Evolutionary conservation across 2,797 vertebrate genomes (phyloP), one percentile per base, ranked within the genome.

Genomic region (Phrynocephalus guinanensis): DNA sequence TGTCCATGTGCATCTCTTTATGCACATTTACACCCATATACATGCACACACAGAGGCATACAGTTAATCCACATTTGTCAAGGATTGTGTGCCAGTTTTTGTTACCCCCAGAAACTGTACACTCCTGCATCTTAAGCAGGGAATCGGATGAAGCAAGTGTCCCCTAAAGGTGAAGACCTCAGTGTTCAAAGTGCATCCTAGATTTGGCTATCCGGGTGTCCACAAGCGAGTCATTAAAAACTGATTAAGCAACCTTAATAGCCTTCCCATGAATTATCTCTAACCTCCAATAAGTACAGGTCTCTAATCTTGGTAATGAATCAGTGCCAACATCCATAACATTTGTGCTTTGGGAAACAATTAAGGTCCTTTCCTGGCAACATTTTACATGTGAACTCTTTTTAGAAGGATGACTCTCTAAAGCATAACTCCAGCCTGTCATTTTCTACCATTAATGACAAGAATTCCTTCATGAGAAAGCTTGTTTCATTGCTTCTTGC

Each of bases 171-270:
- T 24, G 16, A 38, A 81, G 79, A 15, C 22, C 5, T 26, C 38
- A 68, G 15, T 70, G 28, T 48, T 26, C 3, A n/a, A 24, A 15
- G 28, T 82, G 6, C 67, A 82, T 50, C 16, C 70, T 82, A 16
- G 13, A n/a, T 70, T 82, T 70, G 67, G 26, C 10, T 20, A 16
- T 79, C 33, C 60, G 33, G 52, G 78, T 56, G 28, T 20, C 15
- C 28, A 82, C 16, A 70, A 67, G 38, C 6, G 48, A 33, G 26
- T 22, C 15, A 82, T 71, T 71, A 82, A 71, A 82, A 70, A 26
- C 24, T 20, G 70, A 81, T 66, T 81, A 81, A 81, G 79, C 56
- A 66, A 11, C 60, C 20, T 63, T 48, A 82, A 82, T 82, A 38
- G 6, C 13, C 80, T 26, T 82, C 24, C 66, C 18, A 71, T 30